Evolutionary conservation across 2,797 vertebrate genomes (phyloP), one percentile per base, ranked within the genome.

Genomic region (Streptopelia turtur): DNA sequence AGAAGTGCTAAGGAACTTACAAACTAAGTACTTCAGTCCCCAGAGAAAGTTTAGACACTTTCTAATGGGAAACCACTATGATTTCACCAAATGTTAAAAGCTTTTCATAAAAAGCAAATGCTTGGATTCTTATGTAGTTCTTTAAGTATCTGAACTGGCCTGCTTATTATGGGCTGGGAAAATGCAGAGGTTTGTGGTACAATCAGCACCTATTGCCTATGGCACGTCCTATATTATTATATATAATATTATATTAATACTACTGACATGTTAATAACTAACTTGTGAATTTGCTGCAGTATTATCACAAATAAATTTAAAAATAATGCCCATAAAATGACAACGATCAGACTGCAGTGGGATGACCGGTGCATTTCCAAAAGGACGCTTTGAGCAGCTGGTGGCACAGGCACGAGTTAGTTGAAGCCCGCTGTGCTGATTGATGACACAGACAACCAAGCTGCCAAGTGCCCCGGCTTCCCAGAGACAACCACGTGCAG

Each of bases 381-480:
- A 87, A 43, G 4, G 75, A 39, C 23, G 13, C 41, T 83, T 93
- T 53, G 61, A 91, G 86, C 88, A 94, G 89, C 65, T 88, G 61
- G 65, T 71, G 76, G 78, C 53, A 59, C 43, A 88, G 65, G 69
- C 74, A 75, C 0, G 0, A 53, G 37, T 68, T 59, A 45, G 63
- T 65, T 61, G 53, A 74, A 93, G 47, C 79, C 41, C 71, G 65
- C 90, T 79, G 88, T 47, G 80, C 45, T 93, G 83, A 95, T 13
- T 50, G 83, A 95, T 78, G 77, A 75, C 14, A 33, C 0, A 71
- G 90, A 37, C 75, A 56, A 75, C 78, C 27, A 43, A 85, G 65
- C 55, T 86, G 88, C 88, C 83, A 83, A 83, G 65, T 22, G 53
- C 17, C 64, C 47, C 49, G 53, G 69, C 72, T 86, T 90, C 87